Evolutionary conservation across 2,797 vertebrate genomes (phyloP), one percentile per base, ranked within the genome.

Genomic region (Gallinago solitaria): DNA sequence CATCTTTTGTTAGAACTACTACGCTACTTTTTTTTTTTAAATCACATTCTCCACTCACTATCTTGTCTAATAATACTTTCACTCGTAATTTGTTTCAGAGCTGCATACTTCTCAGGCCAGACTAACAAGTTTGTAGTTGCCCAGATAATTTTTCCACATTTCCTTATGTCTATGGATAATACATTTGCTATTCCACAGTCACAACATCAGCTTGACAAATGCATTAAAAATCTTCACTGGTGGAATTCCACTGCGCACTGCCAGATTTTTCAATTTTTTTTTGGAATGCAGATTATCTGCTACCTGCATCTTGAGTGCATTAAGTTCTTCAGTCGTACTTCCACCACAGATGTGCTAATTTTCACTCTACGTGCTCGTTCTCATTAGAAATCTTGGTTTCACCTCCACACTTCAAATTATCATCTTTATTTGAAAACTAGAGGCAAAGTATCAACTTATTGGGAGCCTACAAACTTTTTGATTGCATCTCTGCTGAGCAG

Each of bases 131-230:
- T 95, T 17, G n/a, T 84, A 96, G 81, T 32, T 95, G 92, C 93
- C 86, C 25, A 2, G 60, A 82, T 90, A 93, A 77, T 92, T 95
- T 92, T 95, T 94, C 75, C 53, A 35, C 5, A 28, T 87, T 94
- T 94, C 83, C 68, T 77, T 92, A 71, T n/a, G 81, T 77, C 78
- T 87, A 67, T 57, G 71, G 95, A 73, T 95, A 94, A 90, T 84
- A 59, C 20, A 70, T 96, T 89, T 89, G 43, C 45, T 90, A 50
- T 87, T 93, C 78, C 48, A 82, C 41, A 92, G 83, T 89, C 94
- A 95, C 74, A 94, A 74, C 74, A 89, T 73, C 81, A 95, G 41
- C 61, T 92, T 95, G 90, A 97, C 56, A 94, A 94, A 95, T 28
- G n/a, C 71, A 84, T 87, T 90, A 76, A 94, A 93, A 92, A 92